Base-by-base conservation (phyloP, 2,797 vertebrate genomes). In the Tauraco hartlaubi region DNA sequence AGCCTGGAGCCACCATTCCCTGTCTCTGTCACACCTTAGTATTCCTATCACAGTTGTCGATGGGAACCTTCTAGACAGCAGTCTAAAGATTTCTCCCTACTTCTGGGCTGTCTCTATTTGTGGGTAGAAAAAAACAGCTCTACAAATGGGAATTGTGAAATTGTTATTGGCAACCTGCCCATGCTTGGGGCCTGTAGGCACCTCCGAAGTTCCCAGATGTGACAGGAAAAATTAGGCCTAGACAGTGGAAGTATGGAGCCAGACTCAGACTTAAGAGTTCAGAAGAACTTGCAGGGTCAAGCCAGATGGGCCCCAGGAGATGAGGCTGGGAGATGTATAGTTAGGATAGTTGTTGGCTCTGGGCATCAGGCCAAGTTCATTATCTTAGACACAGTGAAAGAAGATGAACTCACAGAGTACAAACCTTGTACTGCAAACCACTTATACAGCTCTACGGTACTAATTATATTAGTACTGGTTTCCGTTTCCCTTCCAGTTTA, bases 301-400 rank as follows among this genome's bases (percentile, higher is more conserved):
- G 39, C 17, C 59, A 51, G 33, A 75, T 35, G 63, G 37, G 31
- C 25, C 79, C 17, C 58, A 62, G 82, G 88, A 88, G 76, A 88
- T 28, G 35, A 88, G 22, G 17, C 9, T 37, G 28, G 29, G 25
- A 95, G 51, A 92, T 95, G 93, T 76, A 81, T 22, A 66, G 43
- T 59, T 2, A 33, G 76, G 51, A 29, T 33, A 48, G n/a, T 33
- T 87, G 59, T 35, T 86, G 83, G 46, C 41, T 93, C 79, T 88
- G 79, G 90, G 92, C 76, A 81, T 41, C 29, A 23, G 62, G 82
- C 93, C 93, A 95, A 69, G 33, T 64, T 95, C 63, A 90, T 95
- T 96, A 69, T 69, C 74, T 55, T 44, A 66, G 58, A 31, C 73
- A 52, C 44, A 81, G 76, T 15, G 69, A 62, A 62, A 90, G 82